phyloP scores from a whole-genome alignment of 2,113 vertebrate genomes.

The Sturnus vulgaris region DNA sequence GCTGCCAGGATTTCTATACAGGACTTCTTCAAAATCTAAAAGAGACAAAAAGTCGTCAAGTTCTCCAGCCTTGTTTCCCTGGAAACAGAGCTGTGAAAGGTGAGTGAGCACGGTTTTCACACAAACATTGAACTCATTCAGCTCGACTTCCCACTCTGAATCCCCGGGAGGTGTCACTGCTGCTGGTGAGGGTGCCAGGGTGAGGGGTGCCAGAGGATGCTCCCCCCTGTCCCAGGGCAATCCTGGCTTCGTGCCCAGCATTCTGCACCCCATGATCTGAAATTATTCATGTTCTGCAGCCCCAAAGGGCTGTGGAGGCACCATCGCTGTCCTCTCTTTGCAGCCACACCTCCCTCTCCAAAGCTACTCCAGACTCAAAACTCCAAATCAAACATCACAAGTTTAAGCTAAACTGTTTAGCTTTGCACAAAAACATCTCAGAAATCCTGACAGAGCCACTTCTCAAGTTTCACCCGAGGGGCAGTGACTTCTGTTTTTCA shows the following conservation, averaged over 20 bases:
- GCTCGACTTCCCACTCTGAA: neutral
- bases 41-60: neutral
- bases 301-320: neutral
- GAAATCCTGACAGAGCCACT: neutral
- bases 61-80: neutral
- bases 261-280: accelerated
- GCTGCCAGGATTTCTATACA: slow-evolving; percentile 97
- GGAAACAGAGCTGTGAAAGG: neutral
- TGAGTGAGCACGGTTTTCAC: accelerated
- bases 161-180: accelerated
- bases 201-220: neutral
- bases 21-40: slow-evolving; percentile 93
- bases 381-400: accelerated
- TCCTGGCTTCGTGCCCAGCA: neutral
- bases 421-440: neutral
- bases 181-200: neutral
- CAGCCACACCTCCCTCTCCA: neutral
- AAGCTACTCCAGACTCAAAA: neutral
- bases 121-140: accelerated
- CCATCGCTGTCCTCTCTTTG: accelerated
- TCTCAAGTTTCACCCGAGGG: neutral
- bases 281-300: accelerated
- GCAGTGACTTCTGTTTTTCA: accelerated
- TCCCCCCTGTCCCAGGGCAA: neutral
- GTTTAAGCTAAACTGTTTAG: neutral